A percentile compares a stretch with the other conserved stretches of the same genome.
Conservation (phyloP, 2,888 invertebrate genomes). For the Drosophila histrio region DNA sequence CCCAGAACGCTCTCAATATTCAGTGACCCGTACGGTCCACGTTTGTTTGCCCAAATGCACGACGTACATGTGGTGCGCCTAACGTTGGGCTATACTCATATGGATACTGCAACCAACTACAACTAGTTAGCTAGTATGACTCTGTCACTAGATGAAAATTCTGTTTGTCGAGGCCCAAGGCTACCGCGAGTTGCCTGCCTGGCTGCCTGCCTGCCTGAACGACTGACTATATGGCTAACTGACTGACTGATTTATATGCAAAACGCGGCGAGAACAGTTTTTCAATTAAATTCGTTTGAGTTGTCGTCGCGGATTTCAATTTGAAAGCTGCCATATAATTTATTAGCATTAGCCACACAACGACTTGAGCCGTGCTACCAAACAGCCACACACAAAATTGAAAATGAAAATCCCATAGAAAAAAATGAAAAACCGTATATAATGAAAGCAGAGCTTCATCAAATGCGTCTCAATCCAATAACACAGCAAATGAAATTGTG, state of each 20-base stretch:
- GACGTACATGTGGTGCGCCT: slow-evolving; percentile 52
- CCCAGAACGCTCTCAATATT: slow-evolving; percentile 61
- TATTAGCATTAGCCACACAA: slow-evolving; percentile 75
- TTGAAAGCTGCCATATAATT: slow-evolving; percentile 76
- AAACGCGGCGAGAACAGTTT: slow-evolving; percentile 75
- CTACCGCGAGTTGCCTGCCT: slow-evolving; percentile 18
- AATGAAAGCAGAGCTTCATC: slow-evolving; percentile 61
- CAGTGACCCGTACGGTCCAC: slow-evolving; percentile 72
- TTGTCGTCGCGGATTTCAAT: slow-evolving; percentile 76
- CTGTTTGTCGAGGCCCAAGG: slow-evolving; percentile 56
- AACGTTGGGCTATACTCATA: slow-evolving; percentile 43
- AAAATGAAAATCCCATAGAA: slow-evolving; percentile 8
- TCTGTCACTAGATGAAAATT: slow-evolving; percentile 48
- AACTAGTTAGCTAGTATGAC: slow-evolving; percentile 39
- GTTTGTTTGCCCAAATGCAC: slow-evolving; percentile 76
- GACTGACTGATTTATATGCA: slow-evolving; percentile 72
- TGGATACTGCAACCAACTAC: slow-evolving; percentile 9
- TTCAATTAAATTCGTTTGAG: slow-evolving; percentile 77
- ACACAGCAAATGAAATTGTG: slow-evolving; percentile 63
- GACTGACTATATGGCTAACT: slow-evolving; percentile 12
- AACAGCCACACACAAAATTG: slow-evolving; percentile 8
- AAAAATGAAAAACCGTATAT: slow-evolving; percentile 42
- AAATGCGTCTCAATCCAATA: slow-evolving; percentile 76
- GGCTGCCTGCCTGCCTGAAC: slow-evolving; percentile 7
- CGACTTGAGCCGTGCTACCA: slow-evolving; percentile 56